Conservation (phyloP, 2,888 invertebrate genomes). For the Nasonia oneida region DNA sequence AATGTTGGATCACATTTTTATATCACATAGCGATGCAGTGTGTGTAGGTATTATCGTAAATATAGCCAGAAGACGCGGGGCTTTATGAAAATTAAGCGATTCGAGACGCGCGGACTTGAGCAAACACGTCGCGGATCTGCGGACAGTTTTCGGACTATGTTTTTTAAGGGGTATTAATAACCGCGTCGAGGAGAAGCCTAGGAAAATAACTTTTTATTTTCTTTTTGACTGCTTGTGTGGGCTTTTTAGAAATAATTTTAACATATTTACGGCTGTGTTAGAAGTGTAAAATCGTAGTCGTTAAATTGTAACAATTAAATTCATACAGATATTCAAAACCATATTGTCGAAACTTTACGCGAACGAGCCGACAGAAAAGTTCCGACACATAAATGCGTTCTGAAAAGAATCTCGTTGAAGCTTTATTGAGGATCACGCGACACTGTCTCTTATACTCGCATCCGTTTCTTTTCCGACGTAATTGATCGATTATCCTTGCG, state of each 20-base stretch:
- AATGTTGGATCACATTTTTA: too few species aligned
- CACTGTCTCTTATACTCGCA: too few species aligned
- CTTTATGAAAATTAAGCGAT: constrained; percentile 27
- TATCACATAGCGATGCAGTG: background rate
- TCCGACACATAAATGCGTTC: too few species aligned
- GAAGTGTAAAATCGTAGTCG: too few species aligned
- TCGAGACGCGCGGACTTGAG: background rate
- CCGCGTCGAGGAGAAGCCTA: background rate
- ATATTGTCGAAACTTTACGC: too few species aligned
- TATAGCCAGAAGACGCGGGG: background rate
- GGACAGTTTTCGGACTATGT: constrained; percentile 30
- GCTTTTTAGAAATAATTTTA: background rate
- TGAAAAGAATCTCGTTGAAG: too few species aligned
- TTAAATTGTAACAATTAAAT: background rate
- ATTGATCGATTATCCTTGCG: too few species aligned
- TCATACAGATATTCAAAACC: too few species aligned
- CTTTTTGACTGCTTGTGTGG: background rate
- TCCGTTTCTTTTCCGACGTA: too few species aligned
- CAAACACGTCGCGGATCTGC: background rate
- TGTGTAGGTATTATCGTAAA: background rate
- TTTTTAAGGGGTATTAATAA: constrained; percentile 13
- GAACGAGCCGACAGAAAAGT: too few species aligned
- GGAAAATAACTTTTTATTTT: background rate
- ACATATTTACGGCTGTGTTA: too few species aligned
- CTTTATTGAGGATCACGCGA: too few species aligned